Evolutionary conservation across 2,888 invertebrate genomes (phyloP), one percentile per base, ranked within the genome.

Genomic region (Xylota sylvarum): DNA sequence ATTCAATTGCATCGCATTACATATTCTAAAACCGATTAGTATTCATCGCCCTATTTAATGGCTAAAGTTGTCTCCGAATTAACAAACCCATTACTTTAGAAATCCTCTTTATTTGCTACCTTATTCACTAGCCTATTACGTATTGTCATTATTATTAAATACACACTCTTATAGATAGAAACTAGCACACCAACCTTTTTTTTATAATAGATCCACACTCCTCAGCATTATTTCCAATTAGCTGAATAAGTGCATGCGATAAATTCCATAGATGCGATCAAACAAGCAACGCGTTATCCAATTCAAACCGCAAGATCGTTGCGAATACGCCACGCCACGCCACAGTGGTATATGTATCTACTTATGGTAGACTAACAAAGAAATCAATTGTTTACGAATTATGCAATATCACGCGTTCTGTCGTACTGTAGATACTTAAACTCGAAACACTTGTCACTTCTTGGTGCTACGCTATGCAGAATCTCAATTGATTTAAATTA

Each of bases 171-270:
- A 50, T n/a, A 27, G 40, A 14, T 9, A 40, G 19, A 23, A 74
- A 56, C 23, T 67, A 76, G 55, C 48, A 65, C 67, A 70, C 14
- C 55, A 79, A 70, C 78, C 70, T 37, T 32, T 30, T 30, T 30
- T 65, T 70, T 79, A 79, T 56, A 27, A 37, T 9, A 35, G 70
- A 55, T 46, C 58, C 70, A 70, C 62, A 70, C 62, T 56, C 70
- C 14, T 35, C 70, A 23, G 78, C 78, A 79, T 79, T 79, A 79
- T 56, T 70, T 79, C 70, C 70, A 79, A 55, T 78, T 69, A 69
- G 43, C 67, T 69, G 52, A 50, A 52, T 58, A 67, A 77, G 40
- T 62, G 62, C 73, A 52, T 40, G 55, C 46, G 62, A 64, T 58
- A 64, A 70, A 79, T 70, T 70, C 78, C 78, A 79, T 46, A 70